Conservation (phyloP, 2,797 vertebrate species). For the Streptopelia turtur region DNA sequence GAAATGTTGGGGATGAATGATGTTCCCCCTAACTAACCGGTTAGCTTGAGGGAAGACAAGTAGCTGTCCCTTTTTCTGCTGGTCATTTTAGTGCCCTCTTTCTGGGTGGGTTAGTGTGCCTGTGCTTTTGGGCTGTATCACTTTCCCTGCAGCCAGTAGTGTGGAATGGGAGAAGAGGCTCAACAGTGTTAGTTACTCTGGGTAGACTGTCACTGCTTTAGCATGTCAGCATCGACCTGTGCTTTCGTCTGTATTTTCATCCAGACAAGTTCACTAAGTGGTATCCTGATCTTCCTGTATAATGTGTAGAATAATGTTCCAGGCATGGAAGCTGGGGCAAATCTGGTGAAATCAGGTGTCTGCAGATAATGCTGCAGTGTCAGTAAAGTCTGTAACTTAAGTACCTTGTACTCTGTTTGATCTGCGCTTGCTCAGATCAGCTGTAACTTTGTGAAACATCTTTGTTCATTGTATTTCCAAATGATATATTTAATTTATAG, state of each 20-base stretch:
- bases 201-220: not conserved
- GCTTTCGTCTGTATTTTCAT: not conserved
- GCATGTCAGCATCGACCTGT: not conserved
- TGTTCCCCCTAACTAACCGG: not conserved
- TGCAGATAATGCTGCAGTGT: not conserved
- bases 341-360: not conserved
- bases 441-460: not conserved
- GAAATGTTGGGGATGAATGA: not conserved
- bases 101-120: not conserved
- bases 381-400: not conserved
- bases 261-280: not conserved
- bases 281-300: not conserved
- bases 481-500: constrained; percentile 6
- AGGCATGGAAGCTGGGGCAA: not conserved
- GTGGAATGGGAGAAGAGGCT: not conserved
- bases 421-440: not conserved
- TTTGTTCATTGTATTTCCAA: constrained; percentile 23
- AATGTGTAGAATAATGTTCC: accelerated
- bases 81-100: not conserved
- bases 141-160: not conserved
- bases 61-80: not conserved
- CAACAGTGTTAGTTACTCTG: not conserved
- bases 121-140: not conserved
- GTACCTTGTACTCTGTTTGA: not conserved
- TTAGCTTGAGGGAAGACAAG: not conserved